These are phyloP conservation scores for Embidobia sp. DNA, from an alignment of 2,888 invertebrate genomes.

Conservation along the genomic window DNA sequence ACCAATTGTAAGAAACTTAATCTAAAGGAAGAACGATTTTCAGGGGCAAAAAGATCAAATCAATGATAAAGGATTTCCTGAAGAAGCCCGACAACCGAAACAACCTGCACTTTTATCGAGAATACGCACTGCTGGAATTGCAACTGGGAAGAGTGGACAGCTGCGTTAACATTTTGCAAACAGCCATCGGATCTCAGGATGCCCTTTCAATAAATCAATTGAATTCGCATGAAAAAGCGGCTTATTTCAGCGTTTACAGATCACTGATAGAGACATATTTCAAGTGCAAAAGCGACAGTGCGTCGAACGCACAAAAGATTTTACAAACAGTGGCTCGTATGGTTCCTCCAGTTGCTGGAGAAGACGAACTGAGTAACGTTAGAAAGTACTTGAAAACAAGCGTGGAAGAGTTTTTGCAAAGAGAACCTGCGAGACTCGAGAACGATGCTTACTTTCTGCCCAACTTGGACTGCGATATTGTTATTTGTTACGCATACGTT, in stretches of 20 bases:
- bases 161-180: slow-evolving; percentile 83
- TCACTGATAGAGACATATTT: slow-evolving; percentile 78
- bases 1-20: too few relatives aligned
- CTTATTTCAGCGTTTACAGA: slow-evolving; percentile 80
- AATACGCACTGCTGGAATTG: slow-evolving; percentile 85
- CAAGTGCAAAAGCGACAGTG: slow-evolving; percentile 66
- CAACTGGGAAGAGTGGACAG: slow-evolving; percentile 82
- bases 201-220: slow-evolving; percentile 68
- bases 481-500: slow-evolving; percentile 83
- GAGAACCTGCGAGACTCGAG: slow-evolving; percentile 30
- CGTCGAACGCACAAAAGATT: slow-evolving; percentile 66
- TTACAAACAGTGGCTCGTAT: slow-evolving; percentile 69
- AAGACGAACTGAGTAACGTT: slow-evolving; percentile 63
- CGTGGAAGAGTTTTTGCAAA: slow-evolving; percentile 68
- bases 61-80: slow-evolving; percentile 83
- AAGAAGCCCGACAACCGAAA: slow-evolving; percentile 83
- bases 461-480: slow-evolving; percentile 82
- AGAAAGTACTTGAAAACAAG: slow-evolving; percentile 71
- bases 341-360: slow-evolving; percentile 51
- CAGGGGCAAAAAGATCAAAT: slow-evolving; percentile 82
- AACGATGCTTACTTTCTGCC: slow-evolving; percentile 81
- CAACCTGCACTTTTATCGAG: slow-evolving; percentile 84
- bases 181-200: slow-evolving; percentile 79
- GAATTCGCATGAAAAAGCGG: slow-evolving; percentile 75
- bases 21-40: too few relatives aligned